These are phyloP conservation scores for Ornithorhynchus anatinus DNA, from an alignment of 2,113 vertebrate species.

Conservation along the genomic window DNA sequence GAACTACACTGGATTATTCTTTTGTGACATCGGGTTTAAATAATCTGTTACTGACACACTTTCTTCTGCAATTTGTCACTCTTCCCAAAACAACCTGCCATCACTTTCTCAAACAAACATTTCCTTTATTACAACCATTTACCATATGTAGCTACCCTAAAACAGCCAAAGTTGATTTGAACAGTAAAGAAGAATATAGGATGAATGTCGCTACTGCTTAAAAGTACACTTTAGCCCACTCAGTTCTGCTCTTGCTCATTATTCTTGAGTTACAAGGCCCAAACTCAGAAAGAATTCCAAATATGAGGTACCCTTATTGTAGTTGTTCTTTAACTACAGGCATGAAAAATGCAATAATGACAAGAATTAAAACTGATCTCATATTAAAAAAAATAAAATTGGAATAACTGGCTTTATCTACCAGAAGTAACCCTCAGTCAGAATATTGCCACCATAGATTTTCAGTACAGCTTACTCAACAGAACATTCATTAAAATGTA, in stretches of 20 bases:
- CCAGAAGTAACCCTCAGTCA: too few relatives aligned
- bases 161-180: neutral
- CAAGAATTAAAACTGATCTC: too few relatives aligned
- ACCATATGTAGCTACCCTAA: fast-evolving
- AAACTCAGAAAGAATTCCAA: neutral
- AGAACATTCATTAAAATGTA: neutral
- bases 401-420: too few relatives aligned
- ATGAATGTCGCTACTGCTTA: neutral
- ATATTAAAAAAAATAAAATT: too few relatives aligned
- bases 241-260: neutral
- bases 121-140: neutral
- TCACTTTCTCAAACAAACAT: neutral
- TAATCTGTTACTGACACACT: neutral
- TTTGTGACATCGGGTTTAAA: neutral
- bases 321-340: too few relatives aligned
- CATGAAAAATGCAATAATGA: too few relatives aligned
- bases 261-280: neutral
- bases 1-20: neutral
- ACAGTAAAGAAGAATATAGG: neutral
- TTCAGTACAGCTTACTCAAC: fast-evolving
- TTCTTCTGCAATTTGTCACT: neutral
- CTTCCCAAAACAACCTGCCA: neutral
- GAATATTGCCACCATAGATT: too few relatives aligned
- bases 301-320: too few relatives aligned
- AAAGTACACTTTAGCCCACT: neutral